Percentiles rank a stretch among this genome's conserved stretches.
These are phyloP conservation scores for Leucoptera coffeella DNA, from an alignment of 2,888 invertebrate genomes.

Conservation along the genomic window DNA sequence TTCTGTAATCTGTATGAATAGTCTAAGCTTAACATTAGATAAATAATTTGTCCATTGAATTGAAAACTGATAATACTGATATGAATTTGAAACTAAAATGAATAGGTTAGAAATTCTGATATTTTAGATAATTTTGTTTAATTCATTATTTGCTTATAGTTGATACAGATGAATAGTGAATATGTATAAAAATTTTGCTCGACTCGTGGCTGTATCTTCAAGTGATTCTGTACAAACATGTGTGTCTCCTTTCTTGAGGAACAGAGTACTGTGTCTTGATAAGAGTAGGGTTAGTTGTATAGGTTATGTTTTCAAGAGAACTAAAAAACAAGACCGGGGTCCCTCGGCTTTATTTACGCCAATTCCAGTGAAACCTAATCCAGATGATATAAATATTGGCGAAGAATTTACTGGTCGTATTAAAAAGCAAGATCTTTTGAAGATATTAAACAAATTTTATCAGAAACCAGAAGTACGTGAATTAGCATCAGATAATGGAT, in stretches of 20 bases:
- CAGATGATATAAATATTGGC: conserved; percentile 79
- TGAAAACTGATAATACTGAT: too few relatives aligned
- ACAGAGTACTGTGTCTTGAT: conserved; percentile 20
- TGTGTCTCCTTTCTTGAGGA: conserved; percentile 23
- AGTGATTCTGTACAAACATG: conserved; percentile 29
- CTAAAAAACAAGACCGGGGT: conserved; percentile 40
- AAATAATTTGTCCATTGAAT: too few relatives aligned
- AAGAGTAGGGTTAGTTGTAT: conserved; percentile 24
- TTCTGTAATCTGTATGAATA: too few relatives aligned
- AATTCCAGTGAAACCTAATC: conserved; percentile 65
- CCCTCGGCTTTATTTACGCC: conserved; percentile 67
- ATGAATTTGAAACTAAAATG: too few relatives aligned
- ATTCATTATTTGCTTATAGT: conserved; percentile 12
- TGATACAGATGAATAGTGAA: conserved; percentile 10
- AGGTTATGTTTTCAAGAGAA: conserved; percentile 47
- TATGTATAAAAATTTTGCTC: conserved; percentile 44
- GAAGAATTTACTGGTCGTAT: conserved; percentile 78
- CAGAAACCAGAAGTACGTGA: conserved; percentile 72
- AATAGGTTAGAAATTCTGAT: too few relatives aligned
- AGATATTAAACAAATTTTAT: conserved; percentile 77
- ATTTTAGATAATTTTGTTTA: too few relatives aligned
- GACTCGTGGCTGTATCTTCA: conserved; percentile 28
- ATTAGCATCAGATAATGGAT: conserved; percentile 74
- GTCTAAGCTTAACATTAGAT: too few relatives aligned
- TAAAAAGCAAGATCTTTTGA: conserved; percentile 74